Base-by-base conservation (phyloP, 1,140 invertebrate species). In the Geopemphigus sp. region DNA sequence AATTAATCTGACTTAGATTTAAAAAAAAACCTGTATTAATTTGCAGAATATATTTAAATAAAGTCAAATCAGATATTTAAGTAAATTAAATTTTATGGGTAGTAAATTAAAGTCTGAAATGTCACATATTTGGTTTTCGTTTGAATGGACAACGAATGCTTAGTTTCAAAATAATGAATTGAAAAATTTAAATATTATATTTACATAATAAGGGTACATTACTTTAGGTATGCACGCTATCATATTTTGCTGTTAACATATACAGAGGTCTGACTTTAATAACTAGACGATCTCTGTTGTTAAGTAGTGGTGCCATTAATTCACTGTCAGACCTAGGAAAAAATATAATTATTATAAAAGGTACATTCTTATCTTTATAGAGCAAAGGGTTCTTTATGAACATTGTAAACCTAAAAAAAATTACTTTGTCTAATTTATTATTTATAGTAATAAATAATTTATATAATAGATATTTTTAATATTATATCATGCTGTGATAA, bases 231-330 rank as follows among this genome's bases (percentile, higher is more conserved):
- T 61, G 56, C 45, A 61, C 56, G 47, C 14, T 0, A 47, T 78
- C 57, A 59, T 39, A 39, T 39, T 39, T 39, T 39, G 32, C 45
- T 78, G 57, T 50, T 50, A 59, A 63, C 74, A 78, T 78, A 15
- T 78, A 78, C 57, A 78, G 74, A 78, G 74, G 74, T 50, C 74
- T 78, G 74, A 78, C 57, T 63, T 78, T 78, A 61, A 78, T 59
- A 39, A 78, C 74, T 78, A 63, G 74, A 63, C 26, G 74, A 47
- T 78, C 74, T 47, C 26, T 45, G 74, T 61, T 76, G 57, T 63
- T 78, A 78, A 78, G 74, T 78, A 78, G 74, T 61, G 57, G 29
- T 50, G 45, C 57, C 74, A 78, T 78, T 78, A 76, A 61, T 59
- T 76, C 56, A 45, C 32, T 29, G 22, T 63, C 74, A 78, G 57